These are phyloP conservation scores for Microtus agrestis DNA, from an alignment of 2,797 vertebrate genomes.

Conservation along the genomic window DNA sequence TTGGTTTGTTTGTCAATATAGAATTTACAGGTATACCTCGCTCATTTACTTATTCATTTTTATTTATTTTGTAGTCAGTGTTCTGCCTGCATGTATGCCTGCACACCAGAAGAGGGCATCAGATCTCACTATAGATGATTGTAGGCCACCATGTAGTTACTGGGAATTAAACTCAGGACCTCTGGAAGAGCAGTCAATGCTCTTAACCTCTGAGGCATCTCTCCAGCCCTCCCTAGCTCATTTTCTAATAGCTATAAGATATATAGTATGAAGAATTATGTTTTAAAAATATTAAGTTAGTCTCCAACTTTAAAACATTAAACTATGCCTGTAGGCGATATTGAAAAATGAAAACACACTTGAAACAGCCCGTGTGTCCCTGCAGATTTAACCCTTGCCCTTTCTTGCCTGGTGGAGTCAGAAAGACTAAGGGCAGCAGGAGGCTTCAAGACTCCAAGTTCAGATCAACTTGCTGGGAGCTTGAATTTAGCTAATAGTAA, in stretches of 20 bases:
- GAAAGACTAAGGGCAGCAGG: neutral
- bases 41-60: neutral
- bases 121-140: too few relatives aligned
- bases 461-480: neutral
- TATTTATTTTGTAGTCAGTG: too few relatives aligned
- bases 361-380: neutral
- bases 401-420: neutral
- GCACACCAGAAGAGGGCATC: too few relatives aligned
- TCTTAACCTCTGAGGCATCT: too few relatives aligned
- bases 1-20: neutral
- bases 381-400: neutral
- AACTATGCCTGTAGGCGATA: neutral
- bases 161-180: too few relatives aligned
- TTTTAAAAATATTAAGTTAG: neutral
- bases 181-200: too few relatives aligned
- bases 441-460: neutral
- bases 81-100: too few relatives aligned
- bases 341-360: conserved; percentile 40
- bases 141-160: too few relatives aligned
- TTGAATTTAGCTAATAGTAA: neutral
- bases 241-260: conserved; percentile 1
- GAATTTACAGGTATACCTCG: neutral
- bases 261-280: neutral
- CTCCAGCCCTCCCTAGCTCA: neutral
- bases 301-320: conserved; percentile 17